phyloP scores from a whole-genome alignment of 2,888 invertebrate genomes.

The Eristalinus sepulchralis region DNA sequence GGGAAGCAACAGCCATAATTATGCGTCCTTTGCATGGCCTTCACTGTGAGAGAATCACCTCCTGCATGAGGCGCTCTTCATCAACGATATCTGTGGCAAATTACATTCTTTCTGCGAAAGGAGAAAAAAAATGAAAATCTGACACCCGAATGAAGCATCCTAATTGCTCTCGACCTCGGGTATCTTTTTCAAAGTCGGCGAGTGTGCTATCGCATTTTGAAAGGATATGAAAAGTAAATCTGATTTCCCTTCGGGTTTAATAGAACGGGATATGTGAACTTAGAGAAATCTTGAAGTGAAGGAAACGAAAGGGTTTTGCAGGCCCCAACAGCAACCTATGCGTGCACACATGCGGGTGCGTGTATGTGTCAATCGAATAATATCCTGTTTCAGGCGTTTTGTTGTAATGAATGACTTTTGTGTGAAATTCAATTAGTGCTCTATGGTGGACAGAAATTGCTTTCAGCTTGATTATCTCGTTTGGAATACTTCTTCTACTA shows the following conservation, averaged over 20 bases:
- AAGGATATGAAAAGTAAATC: slow-evolving; percentile 9
- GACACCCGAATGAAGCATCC: not conserved
- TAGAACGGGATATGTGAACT: not conserved
- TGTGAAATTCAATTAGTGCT: too few relatives aligned
- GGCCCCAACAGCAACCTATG: too few relatives aligned
- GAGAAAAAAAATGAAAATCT: not conserved
- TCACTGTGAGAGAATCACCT: not conserved
- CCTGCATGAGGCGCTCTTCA: not conserved
- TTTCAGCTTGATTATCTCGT: too few relatives aligned
- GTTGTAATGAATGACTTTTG: too few relatives aligned
- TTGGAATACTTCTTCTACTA: too few relatives aligned
- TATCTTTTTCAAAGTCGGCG: not conserved
- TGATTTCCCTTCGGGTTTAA: not conserved
- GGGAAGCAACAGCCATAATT: not conserved
- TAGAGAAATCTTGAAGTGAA: not conserved
- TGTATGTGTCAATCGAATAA: too few relatives aligned
- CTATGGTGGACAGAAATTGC: too few relatives aligned
- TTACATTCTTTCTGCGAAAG: not conserved
- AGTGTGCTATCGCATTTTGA: not conserved
- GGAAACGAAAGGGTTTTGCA: too few relatives aligned
- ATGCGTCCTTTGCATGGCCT: not conserved
- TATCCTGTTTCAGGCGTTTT: too few relatives aligned
- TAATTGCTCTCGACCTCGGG: slow-evolving; percentile 1
- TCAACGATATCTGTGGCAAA: not conserved
- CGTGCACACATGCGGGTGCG: too few relatives aligned